Base-by-base conservation (phyloP, 2,888 invertebrate species). In the Thymelicus lineola region DNA sequence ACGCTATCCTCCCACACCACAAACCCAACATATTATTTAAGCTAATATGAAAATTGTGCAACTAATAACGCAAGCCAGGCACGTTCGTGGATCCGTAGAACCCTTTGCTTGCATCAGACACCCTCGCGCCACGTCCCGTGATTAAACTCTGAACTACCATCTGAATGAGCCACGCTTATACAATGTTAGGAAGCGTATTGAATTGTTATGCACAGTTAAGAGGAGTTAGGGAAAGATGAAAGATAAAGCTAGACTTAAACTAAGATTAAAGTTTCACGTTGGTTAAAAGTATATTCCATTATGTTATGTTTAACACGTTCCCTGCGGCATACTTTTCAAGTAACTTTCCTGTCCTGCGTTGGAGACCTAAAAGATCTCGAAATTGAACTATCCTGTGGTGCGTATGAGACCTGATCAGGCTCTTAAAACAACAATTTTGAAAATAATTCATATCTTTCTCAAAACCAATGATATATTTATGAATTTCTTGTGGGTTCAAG, bases 21-120 rank as follows among this genome's bases (percentile, higher is more conserved):
- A 58, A 71, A 84, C 79, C 83, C 82, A 82, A 85, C 84, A 83
- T 89, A 91, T 90, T 90, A 90, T 90, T 90, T 89, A 90, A 87
- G 87, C 87, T 90, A 91, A 92, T 92, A 91, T 88, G 91, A 90
- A 92, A 91, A 91, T 91, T 90, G 88, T 86, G 85, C 79, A 87
- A 89, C 86, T 90, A 90, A 91, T 92, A 90, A 86, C 83, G 81
- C 77, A 89, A 82, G 83, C 90, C 79, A 78, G 77, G 83, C 91
- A 90, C 91, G 90, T 90, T 46, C 74, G 66, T 38, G 50, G 60
- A 60, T 60, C 45, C 67, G 45, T 10, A 42, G 42, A 62, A 62
- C 60, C 60, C 60, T 55, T 55, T 55, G 55, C 55, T 55, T 61
- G 60, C 50, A 59, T 62, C 62, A 62, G 55, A 55, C 62, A 62